Evolutionary conservation across 2,888 invertebrate genomes (phyloP).

Genomic region (Drosophila bunnanda): DNA sequence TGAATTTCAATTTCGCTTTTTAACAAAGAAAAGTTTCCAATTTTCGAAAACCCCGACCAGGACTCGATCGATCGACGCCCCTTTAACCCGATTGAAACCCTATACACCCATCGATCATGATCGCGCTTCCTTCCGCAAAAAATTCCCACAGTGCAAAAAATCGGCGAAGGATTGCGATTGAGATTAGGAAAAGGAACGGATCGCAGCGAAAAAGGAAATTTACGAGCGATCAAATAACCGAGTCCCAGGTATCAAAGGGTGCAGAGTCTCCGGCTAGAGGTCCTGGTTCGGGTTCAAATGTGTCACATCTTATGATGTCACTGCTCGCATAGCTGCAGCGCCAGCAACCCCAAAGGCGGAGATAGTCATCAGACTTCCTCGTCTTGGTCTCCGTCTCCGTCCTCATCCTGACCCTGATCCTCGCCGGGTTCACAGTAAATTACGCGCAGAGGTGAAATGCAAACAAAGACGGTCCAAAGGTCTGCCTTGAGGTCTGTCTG

Average conservation of each 20-base stretch:
- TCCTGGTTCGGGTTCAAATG: slow-evolving; percentile 66
- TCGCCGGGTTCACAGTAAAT: slow-evolving; percentile 81
- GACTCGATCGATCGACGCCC: slow-evolving; percentile 25
- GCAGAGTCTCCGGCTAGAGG: slow-evolving; percentile 67
- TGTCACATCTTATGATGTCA: slow-evolving; percentile 83
- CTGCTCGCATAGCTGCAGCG: slow-evolving; percentile 61
- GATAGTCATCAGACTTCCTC: slow-evolving; percentile 32
- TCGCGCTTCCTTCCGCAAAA: slow-evolving; percentile 60
- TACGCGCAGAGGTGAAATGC: slow-evolving; percentile 82
- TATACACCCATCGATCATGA: slow-evolving; percentile 69
- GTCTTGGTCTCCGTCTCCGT: slow-evolving; percentile 44
- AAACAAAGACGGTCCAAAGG: slow-evolving; percentile 68
- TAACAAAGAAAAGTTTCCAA: slow-evolving; percentile 41
- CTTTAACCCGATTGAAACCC: slow-evolving; percentile 61
- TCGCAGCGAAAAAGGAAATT: slow-evolving; percentile 62
- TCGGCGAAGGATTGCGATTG: slow-evolving; percentile 62
- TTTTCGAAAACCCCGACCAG: not conserved
- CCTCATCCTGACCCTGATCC: slow-evolving; percentile 53
- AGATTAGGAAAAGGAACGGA: slow-evolving; percentile 39
- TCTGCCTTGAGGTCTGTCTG: slow-evolving; percentile 49
- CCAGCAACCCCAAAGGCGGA: slow-evolving; percentile 51
- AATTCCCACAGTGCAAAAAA: slow-evolving; percentile 76
- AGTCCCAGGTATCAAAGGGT: slow-evolving; percentile 80
- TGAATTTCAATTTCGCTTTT: slow-evolving; percentile 30
- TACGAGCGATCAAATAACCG: slow-evolving; percentile 82